Percentiles rank a stretch among this genome's conserved stretches.
These are phyloP conservation scores for Sipha flava DNA, from an alignment of 1,140 invertebrate genomes.

Conservation along the genomic window DNA sequence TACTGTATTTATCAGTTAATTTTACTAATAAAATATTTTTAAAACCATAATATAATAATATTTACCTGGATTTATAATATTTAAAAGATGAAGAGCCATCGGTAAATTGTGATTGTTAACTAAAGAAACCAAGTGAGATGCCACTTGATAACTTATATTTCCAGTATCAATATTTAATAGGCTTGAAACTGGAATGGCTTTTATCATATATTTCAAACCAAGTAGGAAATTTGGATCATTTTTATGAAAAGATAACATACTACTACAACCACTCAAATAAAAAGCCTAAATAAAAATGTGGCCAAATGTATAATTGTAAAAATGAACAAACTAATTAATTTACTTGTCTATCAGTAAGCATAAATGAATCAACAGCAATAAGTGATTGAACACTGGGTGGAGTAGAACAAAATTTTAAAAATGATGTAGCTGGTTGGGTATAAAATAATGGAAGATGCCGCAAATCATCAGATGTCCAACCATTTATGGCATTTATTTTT, in stretches of 20 bases:
- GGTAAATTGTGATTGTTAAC: neutral
- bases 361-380: conserved; percentile 14
- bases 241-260: neutral
- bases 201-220: conserved; percentile 6
- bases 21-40: too few species aligned
- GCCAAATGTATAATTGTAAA: neutral
- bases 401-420: neutral
- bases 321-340: neutral
- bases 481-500: neutral
- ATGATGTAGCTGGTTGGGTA: conserved; percentile 10
- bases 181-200: conserved; percentile 17
- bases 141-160: neutral
- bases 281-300: neutral
- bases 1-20: neutral
- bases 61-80: conserved; percentile 9
- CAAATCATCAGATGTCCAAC: conserved; percentile 10
- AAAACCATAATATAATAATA: too few species aligned
- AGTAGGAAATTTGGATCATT: conserved; percentile 18
- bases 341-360: conserved; percentile 12
- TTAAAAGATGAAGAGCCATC: conserved; percentile 5
- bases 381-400: neutral
- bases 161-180: neutral
- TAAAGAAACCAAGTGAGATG: neutral
- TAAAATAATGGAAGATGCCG: conserved; percentile 18
- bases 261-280: conserved; percentile 23